Conservation (phyloP, 2,797 vertebrate species). For the Channallabes apus region DNA sequence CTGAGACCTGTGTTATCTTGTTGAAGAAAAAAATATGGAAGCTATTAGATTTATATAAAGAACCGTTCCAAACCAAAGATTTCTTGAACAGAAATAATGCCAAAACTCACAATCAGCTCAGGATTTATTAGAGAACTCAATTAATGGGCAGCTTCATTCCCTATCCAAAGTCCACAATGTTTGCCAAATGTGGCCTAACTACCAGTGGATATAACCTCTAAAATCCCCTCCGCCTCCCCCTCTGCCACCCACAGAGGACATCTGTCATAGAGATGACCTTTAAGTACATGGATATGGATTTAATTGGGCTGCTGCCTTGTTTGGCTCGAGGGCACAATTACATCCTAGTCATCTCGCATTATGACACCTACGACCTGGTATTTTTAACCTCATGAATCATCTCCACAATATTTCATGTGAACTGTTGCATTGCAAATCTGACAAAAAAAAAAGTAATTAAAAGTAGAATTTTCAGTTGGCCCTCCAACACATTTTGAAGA, state of each 20-base stretch:
- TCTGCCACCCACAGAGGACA: not conserved
- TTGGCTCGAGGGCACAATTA: conserved; percentile 1
- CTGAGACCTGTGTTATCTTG: too few species aligned
- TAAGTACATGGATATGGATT: conserved; percentile 1
- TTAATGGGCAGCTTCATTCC: not conserved
- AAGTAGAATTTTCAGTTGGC: not conserved
- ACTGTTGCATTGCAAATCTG: not conserved
- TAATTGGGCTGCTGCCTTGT: not conserved
- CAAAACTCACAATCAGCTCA: not conserved
- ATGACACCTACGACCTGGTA: conserved; percentile 16
- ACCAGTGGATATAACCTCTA: not conserved
- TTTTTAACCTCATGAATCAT: not conserved
- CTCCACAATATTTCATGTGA: not conserved
- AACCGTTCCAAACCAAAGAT: not conserved
- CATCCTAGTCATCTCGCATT: not conserved
- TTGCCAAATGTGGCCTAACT: not conserved
- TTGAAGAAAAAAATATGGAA: too few species aligned
- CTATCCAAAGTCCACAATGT: not conserved
- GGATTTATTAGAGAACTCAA: not conserved
- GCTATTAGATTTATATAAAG: not conserved
- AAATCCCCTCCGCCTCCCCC: not conserved
- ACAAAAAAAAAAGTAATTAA: not conserved
- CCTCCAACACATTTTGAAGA: not conserved
- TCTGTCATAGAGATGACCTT: not conserved
- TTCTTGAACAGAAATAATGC: not conserved